phyloP scores from a whole-genome alignment of 1,140 invertebrate species.

The Lanistes nyassanus region DNA sequence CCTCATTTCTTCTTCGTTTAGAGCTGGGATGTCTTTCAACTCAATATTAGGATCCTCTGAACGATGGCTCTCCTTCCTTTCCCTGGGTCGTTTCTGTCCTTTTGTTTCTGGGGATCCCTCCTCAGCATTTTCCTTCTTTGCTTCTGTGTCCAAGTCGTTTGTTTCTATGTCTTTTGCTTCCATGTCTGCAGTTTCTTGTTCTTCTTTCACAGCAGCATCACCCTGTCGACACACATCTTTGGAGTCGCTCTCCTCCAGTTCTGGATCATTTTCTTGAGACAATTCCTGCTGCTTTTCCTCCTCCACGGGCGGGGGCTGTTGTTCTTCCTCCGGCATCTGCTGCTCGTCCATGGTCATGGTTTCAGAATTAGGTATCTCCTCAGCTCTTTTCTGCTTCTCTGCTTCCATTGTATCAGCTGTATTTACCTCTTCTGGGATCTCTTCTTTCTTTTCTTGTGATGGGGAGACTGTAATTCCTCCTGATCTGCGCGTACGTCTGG shows the following conservation, averaged over 20 bases:
- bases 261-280: neutral
- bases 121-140: neutral
- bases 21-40: neutral
- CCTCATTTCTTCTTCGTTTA: constrained; percentile 6
- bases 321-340: neutral
- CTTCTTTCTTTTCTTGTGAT: neutral
- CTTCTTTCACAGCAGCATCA: neutral
- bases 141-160: neutral
- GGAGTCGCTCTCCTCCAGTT: neutral
- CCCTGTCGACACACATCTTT: neutral
- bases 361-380: neutral
- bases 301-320: neutral
- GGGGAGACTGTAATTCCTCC: no score
- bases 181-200: neutral
- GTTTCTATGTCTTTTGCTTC: neutral
- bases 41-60: no score
- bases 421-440: neutral
- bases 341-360: neutral
- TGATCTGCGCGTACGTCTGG: no score
- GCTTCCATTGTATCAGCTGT: neutral
- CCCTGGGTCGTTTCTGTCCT: no score
- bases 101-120: neutral
- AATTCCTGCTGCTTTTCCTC: neutral
- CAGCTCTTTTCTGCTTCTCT: neutral
- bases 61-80: no score